Evolutionary conservation across 2,888 invertebrate species (phyloP).

Genomic region (Cephonodes hylas): DNA sequence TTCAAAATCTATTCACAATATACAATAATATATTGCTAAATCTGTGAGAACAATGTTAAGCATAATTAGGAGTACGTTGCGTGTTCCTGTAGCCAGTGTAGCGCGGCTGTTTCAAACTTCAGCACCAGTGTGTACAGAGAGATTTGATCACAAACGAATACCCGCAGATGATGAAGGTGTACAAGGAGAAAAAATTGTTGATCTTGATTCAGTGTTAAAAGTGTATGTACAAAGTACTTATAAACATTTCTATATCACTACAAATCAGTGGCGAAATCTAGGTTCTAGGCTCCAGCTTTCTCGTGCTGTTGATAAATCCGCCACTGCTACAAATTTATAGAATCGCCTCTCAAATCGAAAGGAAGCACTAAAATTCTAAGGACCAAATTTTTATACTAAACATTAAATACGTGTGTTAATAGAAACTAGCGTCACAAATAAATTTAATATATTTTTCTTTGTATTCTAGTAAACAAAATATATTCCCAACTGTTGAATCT

Average conservation of each 20-base stretch:
- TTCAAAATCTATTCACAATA: no score
- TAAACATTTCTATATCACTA: neutral
- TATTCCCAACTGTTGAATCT: slow-evolving; percentile 89
- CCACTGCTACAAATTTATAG: neutral
- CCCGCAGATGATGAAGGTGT: slow-evolving; percentile 87
- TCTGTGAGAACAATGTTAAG: slow-evolving; percentile 50
- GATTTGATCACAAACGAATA: slow-evolving; percentile 69
- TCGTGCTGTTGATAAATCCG: no score
- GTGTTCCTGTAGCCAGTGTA: slow-evolving; percentile 40
- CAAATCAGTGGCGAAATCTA: no score
- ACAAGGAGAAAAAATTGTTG: slow-evolving; percentile 86
- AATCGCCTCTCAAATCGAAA: no score
- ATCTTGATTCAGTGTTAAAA: slow-evolving; percentile 84
- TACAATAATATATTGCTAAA: neutral
- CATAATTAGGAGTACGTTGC: slow-evolving; percentile 49
- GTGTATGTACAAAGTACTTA: no score
- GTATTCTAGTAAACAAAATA: slow-evolving; percentile 82
- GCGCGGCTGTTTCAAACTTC: slow-evolving; percentile 59
- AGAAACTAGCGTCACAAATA: no score
- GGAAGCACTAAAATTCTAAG: no score
- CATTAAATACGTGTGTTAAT: no score
- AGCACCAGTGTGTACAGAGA: slow-evolving; percentile 49
- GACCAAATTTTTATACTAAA: no score
- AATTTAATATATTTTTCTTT: neutral
- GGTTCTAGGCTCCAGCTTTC: no score